These are phyloP conservation scores for Drosophila mimica DNA, from an alignment of 2,888 invertebrate genomes.

Conservation along the genomic window DNA sequence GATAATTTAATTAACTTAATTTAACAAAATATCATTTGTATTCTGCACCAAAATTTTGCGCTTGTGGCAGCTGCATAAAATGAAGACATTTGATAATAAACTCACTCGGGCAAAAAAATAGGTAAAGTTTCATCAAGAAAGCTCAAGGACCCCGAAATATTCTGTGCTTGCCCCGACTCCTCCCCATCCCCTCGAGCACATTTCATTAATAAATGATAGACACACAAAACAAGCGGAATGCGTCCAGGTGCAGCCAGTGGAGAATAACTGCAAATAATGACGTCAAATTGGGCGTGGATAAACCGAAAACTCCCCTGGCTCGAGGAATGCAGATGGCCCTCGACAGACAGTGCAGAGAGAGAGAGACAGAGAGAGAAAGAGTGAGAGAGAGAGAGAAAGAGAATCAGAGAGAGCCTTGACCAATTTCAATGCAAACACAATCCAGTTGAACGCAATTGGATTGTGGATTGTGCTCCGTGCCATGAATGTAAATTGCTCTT, in stretches of 20 bases:
- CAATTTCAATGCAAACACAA: constrained; percentile 63
- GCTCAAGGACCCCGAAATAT: constrained; percentile 1
- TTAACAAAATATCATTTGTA: not conserved
- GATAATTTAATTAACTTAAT: not conserved
- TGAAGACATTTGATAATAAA: not conserved
- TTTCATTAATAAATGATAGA: constrained; percentile 67
- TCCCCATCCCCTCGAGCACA: not conserved
- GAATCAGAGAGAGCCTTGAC: constrained; percentile 56
- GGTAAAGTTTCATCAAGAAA: constrained; percentile 17
- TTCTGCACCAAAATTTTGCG: not conserved
- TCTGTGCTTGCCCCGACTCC: not conserved
- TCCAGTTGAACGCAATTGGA: constrained; percentile 2
- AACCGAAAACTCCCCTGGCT: constrained; percentile 13
- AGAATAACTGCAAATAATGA: constrained; percentile 49
- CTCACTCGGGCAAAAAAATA: not conserved
- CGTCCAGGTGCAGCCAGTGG: constrained; percentile 37
- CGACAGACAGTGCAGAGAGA: constrained; percentile 1
- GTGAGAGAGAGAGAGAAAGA: not conserved
- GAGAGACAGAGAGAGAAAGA: not conserved
- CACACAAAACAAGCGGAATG: constrained; percentile 52
- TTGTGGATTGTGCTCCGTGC: constrained; percentile 7
- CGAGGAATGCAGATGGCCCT: constrained; percentile 22
- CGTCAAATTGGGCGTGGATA: constrained; percentile 58
- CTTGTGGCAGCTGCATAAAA: not conserved
- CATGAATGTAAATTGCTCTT: constrained; percentile 63